Base-by-base conservation (phyloP, 2,888 invertebrate species). In the Lithodes maja region DNA sequence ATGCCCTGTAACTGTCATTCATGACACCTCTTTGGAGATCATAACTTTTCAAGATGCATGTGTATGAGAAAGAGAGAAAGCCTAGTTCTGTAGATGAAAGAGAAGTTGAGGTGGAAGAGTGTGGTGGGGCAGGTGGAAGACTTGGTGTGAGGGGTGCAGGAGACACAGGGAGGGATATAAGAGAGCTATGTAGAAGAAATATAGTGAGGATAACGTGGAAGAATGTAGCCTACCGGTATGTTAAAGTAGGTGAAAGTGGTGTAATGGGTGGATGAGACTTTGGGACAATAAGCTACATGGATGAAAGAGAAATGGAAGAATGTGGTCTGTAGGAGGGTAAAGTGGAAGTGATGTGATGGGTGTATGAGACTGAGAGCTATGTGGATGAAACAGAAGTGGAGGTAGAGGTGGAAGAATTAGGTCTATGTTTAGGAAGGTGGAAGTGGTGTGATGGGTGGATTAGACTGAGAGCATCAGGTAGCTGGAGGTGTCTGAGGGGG, bases 381-480 rank as follows among this genome's bases (percentile, higher is more conserved):
- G 5, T 77, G 7, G 52, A 77, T 50, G 77, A 77, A 7, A 77
- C 77, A 50, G 77, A 77, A 12, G 82, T 50, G 5, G 69, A 69
- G 68, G 82, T 50, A n/a, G 69, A 52, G 49, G 52, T 15, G 69
- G 82, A 69, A 49, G 69, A 68, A 33, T 69, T 33, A 1, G 82
- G 69, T 12, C 82, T 49, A 15, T 82, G 82, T 5, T 69, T 15
- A 7, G 82, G 69, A n/a, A 90, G 68, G 1, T 74, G 83, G 77
- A 90, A 90, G 69, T 90, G 90, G 55, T 90, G 86, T 61, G 61
- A 75, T 5, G 75, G 82, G 3, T 50, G 50, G 74, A 90, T 90
- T 52, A 52, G 69, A 9, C 82, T 78, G 3, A 90, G 79, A 9
- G 61, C 74, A 12, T 52, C 53, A 9, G 50, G 61, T 5, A 49